Evolutionary conservation across 2,113 vertebrate species (phyloP).

Genomic region (Poeciliopsis occidentalis): DNA sequence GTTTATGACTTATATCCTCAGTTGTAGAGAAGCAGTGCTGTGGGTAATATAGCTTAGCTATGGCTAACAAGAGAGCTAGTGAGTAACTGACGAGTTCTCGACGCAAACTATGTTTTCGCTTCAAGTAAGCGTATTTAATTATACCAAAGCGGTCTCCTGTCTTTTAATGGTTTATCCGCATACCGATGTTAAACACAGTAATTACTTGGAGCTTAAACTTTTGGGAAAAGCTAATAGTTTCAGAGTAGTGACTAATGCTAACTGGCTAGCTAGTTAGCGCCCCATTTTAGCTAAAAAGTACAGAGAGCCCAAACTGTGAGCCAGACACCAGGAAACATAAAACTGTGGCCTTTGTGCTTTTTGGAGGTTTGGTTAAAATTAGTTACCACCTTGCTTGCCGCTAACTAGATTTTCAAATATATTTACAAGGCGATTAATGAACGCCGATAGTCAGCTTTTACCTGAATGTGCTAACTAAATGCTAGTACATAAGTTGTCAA

Average conservation of each 20-base stretch:
- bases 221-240: not conserved
- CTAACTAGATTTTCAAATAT: not conserved
- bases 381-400: not conserved
- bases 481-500: constrained; percentile 45
- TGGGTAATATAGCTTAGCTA: constrained; percentile 45
- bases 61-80: constrained; percentile 61
- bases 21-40: not conserved
- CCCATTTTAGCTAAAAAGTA: constrained; percentile 18
- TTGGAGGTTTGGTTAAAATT: rapidly evolving
- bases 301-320: not conserved
- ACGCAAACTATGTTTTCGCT: constrained; percentile 2
- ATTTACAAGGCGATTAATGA: constrained; percentile 14
- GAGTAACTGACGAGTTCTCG: constrained; percentile 40
- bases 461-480: constrained; percentile 37
- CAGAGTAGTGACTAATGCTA: constrained; percentile 44
- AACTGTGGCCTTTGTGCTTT: not conserved
- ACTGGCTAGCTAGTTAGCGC: constrained; percentile 51
- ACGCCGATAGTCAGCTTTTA: constrained; percentile 4
- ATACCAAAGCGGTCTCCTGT: not conserved
- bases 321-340: not conserved
- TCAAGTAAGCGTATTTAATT: not conserved
- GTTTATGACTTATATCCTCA: not conserved
- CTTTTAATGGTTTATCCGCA: not conserved
- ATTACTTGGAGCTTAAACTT: not conserved
- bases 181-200: rapidly evolving